Conservation (phyloP, 1,140 invertebrate genomes). For the Coptotermes formosanus region DNA sequence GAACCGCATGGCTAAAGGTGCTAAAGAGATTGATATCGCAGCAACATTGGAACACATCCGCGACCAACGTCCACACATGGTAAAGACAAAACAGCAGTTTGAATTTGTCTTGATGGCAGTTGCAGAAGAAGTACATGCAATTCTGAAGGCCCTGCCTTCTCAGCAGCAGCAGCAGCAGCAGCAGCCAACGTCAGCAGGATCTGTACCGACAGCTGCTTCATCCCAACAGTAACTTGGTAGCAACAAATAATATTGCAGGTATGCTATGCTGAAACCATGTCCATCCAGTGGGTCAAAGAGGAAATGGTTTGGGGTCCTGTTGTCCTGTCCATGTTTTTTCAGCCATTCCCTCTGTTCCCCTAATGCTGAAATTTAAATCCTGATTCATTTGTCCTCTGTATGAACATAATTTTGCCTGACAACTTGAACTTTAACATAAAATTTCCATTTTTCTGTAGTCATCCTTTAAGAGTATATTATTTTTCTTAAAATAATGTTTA, state of each 20-base stretch:
- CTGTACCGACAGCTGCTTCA: slow-evolving; percentile 10
- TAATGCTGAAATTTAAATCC: too few relatives aligned
- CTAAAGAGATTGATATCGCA: slow-evolving; percentile 98
- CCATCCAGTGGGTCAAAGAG: neutral
- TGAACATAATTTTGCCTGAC: too few relatives aligned
- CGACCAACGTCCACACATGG: slow-evolving; percentile 89
- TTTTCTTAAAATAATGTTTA: too few relatives aligned
- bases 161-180: too few relatives aligned
- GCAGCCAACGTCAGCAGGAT: neutral
- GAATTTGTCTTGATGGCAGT: slow-evolving; percentile 97
- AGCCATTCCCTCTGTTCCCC: too few relatives aligned
- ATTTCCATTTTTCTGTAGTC: too few relatives aligned
- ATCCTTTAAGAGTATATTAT: too few relatives aligned
- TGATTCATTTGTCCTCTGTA: too few relatives aligned
- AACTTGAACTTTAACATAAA: too few relatives aligned
- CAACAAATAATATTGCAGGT: neutral
- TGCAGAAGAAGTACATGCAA: slow-evolving; percentile 90
- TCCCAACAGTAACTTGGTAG: slow-evolving; percentile 4
- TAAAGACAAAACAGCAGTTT: slow-evolving; percentile 91
- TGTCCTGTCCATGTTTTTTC: too few relatives aligned
- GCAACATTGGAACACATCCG: slow-evolving; percentile 97
- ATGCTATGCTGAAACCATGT: neutral
- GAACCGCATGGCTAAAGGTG: slow-evolving; percentile 96
- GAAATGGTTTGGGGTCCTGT: neutral
- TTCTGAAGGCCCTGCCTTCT: slow-evolving; percentile 86